phyloP scores from a whole-genome alignment of 2,797 vertebrate genomes.

The Hyperoplus lanceolatus region DNA sequence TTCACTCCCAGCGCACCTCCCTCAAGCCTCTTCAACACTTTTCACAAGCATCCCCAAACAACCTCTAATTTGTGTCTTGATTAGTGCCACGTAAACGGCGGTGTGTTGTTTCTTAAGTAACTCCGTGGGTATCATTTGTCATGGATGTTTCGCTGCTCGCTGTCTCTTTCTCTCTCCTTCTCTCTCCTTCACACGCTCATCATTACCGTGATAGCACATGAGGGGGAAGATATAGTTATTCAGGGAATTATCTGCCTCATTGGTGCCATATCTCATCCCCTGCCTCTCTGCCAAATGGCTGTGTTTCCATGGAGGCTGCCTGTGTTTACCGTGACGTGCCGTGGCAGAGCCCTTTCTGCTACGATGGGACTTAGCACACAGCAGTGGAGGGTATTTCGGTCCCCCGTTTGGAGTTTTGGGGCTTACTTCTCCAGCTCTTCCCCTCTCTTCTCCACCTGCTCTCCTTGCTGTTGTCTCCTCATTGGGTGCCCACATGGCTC shows the following conservation, averaged over 20 bases:
- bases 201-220: conserved; percentile 71
- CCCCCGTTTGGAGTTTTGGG: conserved; percentile 80
- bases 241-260: conserved; percentile 84
- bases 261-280: conserved; percentile 80
- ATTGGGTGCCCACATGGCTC: conserved; percentile 67
- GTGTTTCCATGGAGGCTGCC: conserved; percentile 80
- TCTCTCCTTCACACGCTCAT: conserved; percentile 50
- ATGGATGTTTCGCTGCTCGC: conserved; percentile 48
- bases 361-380: conserved; percentile 80
- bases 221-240: conserved; percentile 80
- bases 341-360: conserved; percentile 75
- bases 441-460: conserved; percentile 78
- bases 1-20: conserved; percentile 62
- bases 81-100: conserved; percentile 61
- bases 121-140: conserved; percentile 51
- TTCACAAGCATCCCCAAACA: conserved; percentile 60
- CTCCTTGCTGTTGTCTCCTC: conserved; percentile 76
- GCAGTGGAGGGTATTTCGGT: conserved; percentile 82
- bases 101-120: conserved; percentile 56
- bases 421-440: conserved; percentile 77
- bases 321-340: conserved; percentile 82
- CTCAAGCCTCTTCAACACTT: conserved; percentile 50
- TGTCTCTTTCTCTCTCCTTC: conserved; percentile 35
- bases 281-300: conserved; percentile 75
- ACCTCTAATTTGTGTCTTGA: conserved; percentile 69